Percentiles rank a stretch among this genome's conserved stretches.
These are phyloP conservation scores for Hucho hucho DNA, from an alignment of 2,113 vertebrate genomes.

Conservation along the genomic window DNA sequence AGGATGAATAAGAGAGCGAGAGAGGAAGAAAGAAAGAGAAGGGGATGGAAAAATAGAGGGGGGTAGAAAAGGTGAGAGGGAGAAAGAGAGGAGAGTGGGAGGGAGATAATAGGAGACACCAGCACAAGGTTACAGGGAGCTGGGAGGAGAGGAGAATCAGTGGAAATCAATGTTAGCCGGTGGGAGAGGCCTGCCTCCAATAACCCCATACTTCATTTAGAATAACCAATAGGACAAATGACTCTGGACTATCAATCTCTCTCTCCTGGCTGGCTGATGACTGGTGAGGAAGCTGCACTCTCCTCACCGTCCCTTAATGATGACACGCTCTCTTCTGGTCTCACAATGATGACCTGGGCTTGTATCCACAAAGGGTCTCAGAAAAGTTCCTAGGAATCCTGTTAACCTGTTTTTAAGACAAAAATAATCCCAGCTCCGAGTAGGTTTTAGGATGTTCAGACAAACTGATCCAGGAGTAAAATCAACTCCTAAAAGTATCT, in stretches of 20 bases:
- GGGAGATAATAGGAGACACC: constrained; percentile 21
- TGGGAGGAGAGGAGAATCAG: constrained; percentile 43
- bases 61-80: constrained; percentile 29
- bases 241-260: constrained; percentile 68
- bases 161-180: constrained; percentile 71
- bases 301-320: constrained; percentile 27
- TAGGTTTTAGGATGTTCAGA: no score
- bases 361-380: no score
- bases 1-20: not conserved
- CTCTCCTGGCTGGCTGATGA: constrained; percentile 33
- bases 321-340: constrained; percentile 10
- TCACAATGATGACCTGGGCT: not conserved
- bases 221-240: constrained; percentile 69
- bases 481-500: no score
- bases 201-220: constrained; percentile 69
- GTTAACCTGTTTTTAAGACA: no score
- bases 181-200: constrained; percentile 55
- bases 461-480: no score
- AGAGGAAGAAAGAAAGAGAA: constrained; percentile 11
- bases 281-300: constrained; percentile 31
- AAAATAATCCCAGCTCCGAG: no score
- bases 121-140: constrained; percentile 61
- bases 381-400: no score
- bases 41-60: constrained; percentile 47
- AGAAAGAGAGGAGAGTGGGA: constrained; percentile 16